Base-by-base conservation (phyloP, 2,113 vertebrate genomes). In the Canis aureus region DNA sequence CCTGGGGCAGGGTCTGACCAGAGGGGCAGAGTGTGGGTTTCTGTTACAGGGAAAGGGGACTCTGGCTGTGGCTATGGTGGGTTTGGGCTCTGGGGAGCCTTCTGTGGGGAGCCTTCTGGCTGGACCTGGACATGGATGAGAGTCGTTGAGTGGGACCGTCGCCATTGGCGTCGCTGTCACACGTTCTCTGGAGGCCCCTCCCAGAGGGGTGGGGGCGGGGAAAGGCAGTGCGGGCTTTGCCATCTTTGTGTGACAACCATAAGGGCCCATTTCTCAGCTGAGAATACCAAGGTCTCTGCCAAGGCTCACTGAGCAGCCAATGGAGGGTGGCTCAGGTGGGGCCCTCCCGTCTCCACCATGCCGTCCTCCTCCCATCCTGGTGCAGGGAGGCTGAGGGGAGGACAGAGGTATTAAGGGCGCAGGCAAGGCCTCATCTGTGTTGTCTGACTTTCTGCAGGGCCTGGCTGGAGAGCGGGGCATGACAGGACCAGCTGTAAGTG, bases 401-500 rank as follows among this genome's bases (percentile, higher is more conserved):
- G 57, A 43, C 60, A 11, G 49, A 29, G 22, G 62, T 2, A 27
- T 8, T 15, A 53, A 29, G 17, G 0, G 60, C 23, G 6, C 12
- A 7, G 29, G 38, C 23, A 17, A n/a, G 66, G 27, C 17, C 87
- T 81, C 9, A 94, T 8, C 0, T 1, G 0, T 79, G 32, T 95
- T 81, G 35, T 98, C 97, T 98, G 98, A 85, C 95, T 98, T 98
- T 97, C 80, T 82, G 91, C 98, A 99, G 99, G 99, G 99, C 97
- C 97, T 98, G 95, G 81, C 96, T 62, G 99, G 99, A 91, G 99
- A 99, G 97, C 99, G 89, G 96, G 98, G 96, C 67, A 15, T 93
- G 95, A 97, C 94, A 67, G 99, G 99, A 89, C 97, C 98, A 9
- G 98, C 99, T 98, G 99, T 99, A 98, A 99, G 99, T 99, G 53